These are phyloP conservation scores for Loripinus fragilis DNA, from an alignment of 2,888 invertebrate species.

Conservation along the genomic window DNA sequence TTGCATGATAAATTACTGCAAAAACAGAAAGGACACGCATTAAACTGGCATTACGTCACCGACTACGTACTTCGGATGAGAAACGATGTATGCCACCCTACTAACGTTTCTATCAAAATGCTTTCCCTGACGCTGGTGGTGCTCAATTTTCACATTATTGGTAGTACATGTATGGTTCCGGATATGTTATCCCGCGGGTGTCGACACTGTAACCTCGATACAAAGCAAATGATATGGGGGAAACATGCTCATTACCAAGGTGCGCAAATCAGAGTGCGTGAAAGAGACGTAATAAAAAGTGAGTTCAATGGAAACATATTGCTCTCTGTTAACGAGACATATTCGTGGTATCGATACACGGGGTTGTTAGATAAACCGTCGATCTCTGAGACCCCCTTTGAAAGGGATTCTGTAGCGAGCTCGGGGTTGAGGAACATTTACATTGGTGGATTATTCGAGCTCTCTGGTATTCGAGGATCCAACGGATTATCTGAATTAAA, in stretches of 20 bases:
- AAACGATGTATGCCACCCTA: too few relatives aligned
- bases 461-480: constrained; percentile 41
- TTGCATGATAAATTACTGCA: too few relatives aligned
- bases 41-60: too few relatives aligned
- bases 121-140: too few relatives aligned
- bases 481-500: constrained; percentile 73
- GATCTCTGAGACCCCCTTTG: neutral
- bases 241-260: neutral
- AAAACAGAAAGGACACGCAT: too few relatives aligned
- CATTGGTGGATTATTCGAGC: constrained; percentile 60
- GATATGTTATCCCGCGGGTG: too few relatives aligned
- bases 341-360: neutral
- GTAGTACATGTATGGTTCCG: too few relatives aligned
- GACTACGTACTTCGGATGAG: too few relatives aligned
- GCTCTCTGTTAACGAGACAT: neutral
- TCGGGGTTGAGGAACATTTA: constrained; percentile 1
- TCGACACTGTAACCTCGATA: too few relatives aligned
- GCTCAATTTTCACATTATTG: too few relatives aligned
- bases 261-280: neutral
- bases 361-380: neutral
- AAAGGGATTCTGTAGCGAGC: neutral
- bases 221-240: too few relatives aligned
- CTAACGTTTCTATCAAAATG: too few relatives aligned
- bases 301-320: neutral
- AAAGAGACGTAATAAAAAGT: neutral